Conservation (phyloP, 1,140 invertebrate genomes). For the Adoxophyes honmai region DNA sequence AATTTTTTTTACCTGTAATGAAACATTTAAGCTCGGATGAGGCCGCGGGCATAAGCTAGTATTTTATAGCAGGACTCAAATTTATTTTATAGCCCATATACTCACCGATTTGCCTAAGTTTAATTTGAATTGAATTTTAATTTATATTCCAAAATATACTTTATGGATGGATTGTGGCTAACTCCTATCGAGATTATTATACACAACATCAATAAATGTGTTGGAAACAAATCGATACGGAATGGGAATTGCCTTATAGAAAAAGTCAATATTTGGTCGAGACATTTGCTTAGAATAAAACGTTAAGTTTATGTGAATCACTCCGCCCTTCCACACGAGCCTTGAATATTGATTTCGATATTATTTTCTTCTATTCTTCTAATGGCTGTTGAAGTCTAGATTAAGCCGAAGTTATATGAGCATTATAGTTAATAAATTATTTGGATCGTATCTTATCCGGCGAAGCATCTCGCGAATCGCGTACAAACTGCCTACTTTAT, state of each 20-base stretch:
- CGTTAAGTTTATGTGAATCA: constrained; percentile 33
- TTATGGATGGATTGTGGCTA: constrained; percentile 42
- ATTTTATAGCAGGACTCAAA: background rate
- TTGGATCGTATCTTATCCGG: background rate
- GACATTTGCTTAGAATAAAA: constrained; percentile 33
- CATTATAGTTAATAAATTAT: background rate
- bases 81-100: constrained; percentile 1
- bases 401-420: background rate
- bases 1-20: too few species aligned
- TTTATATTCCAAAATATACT: constrained; percentile 46
- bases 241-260: constrained; percentile 49
- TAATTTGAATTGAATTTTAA: constrained; percentile 51
- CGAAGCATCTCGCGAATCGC: constrained; percentile 14
- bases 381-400: background rate
- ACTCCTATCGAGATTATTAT: constrained; percentile 36
- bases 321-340: constrained; percentile 22
- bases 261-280: constrained; percentile 33
- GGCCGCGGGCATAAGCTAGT: too few species aligned
- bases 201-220: constrained; percentile 32
- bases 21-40: too few species aligned
- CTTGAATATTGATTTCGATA: constrained; percentile 29
- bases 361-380: constrained; percentile 25
- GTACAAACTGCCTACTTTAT: constrained; percentile 23
- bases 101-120: constrained; percentile 36
- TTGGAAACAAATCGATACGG: constrained; percentile 41